Base-by-base conservation (phyloP, 2,888 invertebrate species). In the Leptarthrus brevirostris region DNA sequence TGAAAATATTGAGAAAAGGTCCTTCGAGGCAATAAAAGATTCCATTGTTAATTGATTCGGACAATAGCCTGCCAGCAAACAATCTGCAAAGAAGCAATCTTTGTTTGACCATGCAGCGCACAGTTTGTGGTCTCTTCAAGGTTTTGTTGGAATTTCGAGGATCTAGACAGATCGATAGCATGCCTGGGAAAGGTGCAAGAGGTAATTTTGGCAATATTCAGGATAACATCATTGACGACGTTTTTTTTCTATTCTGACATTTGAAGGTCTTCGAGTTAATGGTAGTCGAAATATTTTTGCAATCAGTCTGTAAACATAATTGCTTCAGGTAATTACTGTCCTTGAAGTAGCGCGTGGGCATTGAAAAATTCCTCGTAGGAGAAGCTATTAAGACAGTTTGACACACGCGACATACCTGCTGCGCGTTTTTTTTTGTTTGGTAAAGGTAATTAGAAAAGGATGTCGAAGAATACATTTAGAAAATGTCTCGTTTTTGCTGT, bases 1-100 rank as follows among this genome's bases (percentile, higher is more conserved):
- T 49, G 49, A 49, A 49, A 49, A 49, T 49, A 49, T 49, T 20
- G 49, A 49, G 20, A 20, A 49, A 49, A 20, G 49, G 20, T 20
- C 49, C 49, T 49, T 49, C 49, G 16, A 18, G 6, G 3, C 20
- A 16, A 16, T 16, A 18, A 49, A 49, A 4, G 16, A 18, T 49
- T 49, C 20, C 18, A 16, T 49, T 49, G 49, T 49, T 4, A 20
- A 14, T 20, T 3, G 20, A 3, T 6, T 16, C 49, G 18, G 20
- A 49, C 49, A 49, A 49, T 16, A 49, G 49, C 5, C 12, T 49
- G 18, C 49, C 20, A 16, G 18, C 18, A 18, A 49, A 49, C 40
- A n/a, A 6, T 8, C 8, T 49, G 14, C 16, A 49, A 8, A n/a
- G 12, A 49, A 49, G 18, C n/a, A 49, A 49, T 20, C 8, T 30